Evolutionary conservation across 2,888 invertebrate species (phyloP), one percentile per base, ranked within the genome.

Genomic region (Microplitis deprimator): DNA sequence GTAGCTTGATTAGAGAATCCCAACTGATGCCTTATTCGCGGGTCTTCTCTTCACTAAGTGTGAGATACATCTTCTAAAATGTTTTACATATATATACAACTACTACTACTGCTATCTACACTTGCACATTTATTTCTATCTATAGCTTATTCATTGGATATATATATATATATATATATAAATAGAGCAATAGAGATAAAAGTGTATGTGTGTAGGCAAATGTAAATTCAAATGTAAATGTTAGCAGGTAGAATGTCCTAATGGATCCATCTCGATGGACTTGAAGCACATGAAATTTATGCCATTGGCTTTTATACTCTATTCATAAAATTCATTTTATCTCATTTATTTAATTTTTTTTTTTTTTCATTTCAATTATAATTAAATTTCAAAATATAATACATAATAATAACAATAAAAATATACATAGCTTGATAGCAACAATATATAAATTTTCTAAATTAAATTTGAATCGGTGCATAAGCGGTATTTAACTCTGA

Each of bases 1-100:
- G 78, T 78, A 69, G 80, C 81, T 83, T 82, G 83, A 84, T 85
- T 84, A 82, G 81, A 83, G 83, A 82, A 83, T 77, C 69, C 82
- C 81, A 82, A 82, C 80, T 81, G 67, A 7, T 16, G 29, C 29
- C 29, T 29, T 29, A 29, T 62, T 7, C 62, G 62, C 16, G 16
- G 20, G 67, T 65, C 68, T 20, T 68, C 41, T 71, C 64, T 29
- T 65, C 65, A 29, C 41, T 6, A 60, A 40, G 29, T 67, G 6
- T 38, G 38, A 62, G 62, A 62, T 8, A 16, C 16, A 62, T n/a
- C 62, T 62, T 62, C 62, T n/a, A 62, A 62, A 20, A 16, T 8
- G 17, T 17, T 62, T 8, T 62, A 20, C 8, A 17, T n/a, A 62
- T n/a, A 40, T 41, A 20, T 50, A 29, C 29, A 3, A 29, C 29